Base-by-base conservation (phyloP, 2,888 invertebrate genomes). In the Pollenia griseotomentosa region DNA sequence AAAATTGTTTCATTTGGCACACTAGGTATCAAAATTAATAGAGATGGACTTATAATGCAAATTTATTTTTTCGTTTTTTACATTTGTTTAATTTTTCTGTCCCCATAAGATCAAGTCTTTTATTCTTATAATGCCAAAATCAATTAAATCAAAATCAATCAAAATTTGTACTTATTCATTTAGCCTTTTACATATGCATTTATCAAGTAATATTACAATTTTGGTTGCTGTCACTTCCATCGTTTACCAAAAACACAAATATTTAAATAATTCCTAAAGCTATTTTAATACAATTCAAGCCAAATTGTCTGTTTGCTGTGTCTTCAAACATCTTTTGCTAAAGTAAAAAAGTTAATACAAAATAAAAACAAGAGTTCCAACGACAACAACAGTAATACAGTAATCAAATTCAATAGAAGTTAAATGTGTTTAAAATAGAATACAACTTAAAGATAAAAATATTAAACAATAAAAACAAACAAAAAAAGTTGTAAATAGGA, bases 401-500 rank as follows among this genome's bases (percentile, higher is more conserved):
- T 23, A 59, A 33, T 14, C 12, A 33, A 59, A 59, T 4, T 44
- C 16, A 42, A 16, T 9, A 57, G 23, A 9, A 57, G 12, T 33
- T 33, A 12, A 51, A 11, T 33, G 10, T 16, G 6, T 33, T 57
- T 51, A 57, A n/a, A 66, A 66, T 46, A 11, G n/a, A 16, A 57
- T 66, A 48, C 16, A 6, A 78, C 42, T 75, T 65, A 11, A 61
- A 16, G 57, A 68, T 57, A 46, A 16, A 11, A 66, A 68, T 46
- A 44, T 23, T n/a, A 48, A 48, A 61, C 33, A 23, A 57, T 46
- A 55, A 48, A 65, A 33, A 61, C n/a, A 66, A 55, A 66, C 5
- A 51, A 53, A 77, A 44, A 46, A 57, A 57, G 33, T 33, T 6
- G 23, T 46, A 66, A 78, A 66, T 68, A 46, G 11, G 57, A 70